Base-by-base conservation (phyloP, 92 coral and sea anemone genomes). In the Galaxea fascicularis region DNA sequence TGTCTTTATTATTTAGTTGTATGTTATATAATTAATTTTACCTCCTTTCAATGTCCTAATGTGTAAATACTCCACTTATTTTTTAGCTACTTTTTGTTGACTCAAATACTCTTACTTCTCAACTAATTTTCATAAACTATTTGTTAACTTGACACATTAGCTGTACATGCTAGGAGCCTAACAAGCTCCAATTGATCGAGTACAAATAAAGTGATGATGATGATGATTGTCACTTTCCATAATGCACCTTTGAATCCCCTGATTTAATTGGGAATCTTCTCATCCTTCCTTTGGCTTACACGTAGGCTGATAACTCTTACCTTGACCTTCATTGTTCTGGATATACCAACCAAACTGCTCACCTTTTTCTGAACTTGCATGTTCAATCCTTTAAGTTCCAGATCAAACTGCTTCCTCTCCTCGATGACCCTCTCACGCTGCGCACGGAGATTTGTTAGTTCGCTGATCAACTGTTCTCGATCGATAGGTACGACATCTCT, bases 321-420 rank as follows among this genome's bases (percentile, higher is more conserved):
- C n/a, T n/a, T n/a, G n/a, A n/a, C n/a, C n/a, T n/a, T n/a, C n/a
- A n/a, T n/a, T n/a, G n/a, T n/a, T n/a, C n/a, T n/a, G n/a, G n/a
- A n/a, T n/a, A n/a, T n/a, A n/a, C 12, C 9, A 22, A 20, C 18
- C 39, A 29, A 73, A 72, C 54, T 20, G 9, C 65, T 35, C 75
- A 96, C 99, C 96, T 94, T 96, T 56, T 86, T 79, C 73, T 84
- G 89, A 10, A 96, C 96, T 73, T 86, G 95, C 22, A 64, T 70
- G 60, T 88, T 96, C 1, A 95, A 86, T 15, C 85, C 85, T 74
- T 82, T 94, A 15, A 96, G 80, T 24, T 96, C 98, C 63, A 78
- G 91, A 74, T 96, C 98, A 17, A 91, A 88, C 66, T 87, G 91
- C 86, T 94, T 93, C n/a, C 95, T 87, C 8, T 70, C 86, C 20